These are phyloP conservation scores for Alectoris magna DNA, from an alignment of 2,797 vertebrate species.

Conservation along the genomic window DNA sequence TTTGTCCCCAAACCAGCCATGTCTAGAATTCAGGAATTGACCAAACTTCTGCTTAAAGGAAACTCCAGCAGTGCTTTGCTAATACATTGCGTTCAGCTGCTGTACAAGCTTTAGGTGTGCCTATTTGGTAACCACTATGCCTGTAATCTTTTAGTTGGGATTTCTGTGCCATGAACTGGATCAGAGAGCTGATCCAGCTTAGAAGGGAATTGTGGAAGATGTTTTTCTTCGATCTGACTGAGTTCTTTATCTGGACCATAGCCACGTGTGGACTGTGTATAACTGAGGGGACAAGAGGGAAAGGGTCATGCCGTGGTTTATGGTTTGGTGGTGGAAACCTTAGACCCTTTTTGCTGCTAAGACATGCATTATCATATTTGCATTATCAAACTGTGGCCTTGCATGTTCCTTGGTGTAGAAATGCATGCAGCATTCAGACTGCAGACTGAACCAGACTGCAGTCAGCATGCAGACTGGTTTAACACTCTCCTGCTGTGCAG, in stretches of 20 bases:
- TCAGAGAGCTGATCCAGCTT: slow-evolving; percentile 59
- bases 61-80: background rate
- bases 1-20: background rate
- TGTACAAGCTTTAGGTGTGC: background rate
- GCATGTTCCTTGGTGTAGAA: background rate
- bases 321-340: slow-evolving; percentile 17
- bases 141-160: background rate
- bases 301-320: slow-evolving; percentile 1
- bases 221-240: slow-evolving; percentile 39
- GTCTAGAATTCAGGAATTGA: background rate
- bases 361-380: background rate
- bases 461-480: background rate
- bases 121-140: background rate
- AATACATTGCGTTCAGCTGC: background rate
- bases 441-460: too few relatives aligned
- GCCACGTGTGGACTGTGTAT: slow-evolving; percentile 9
- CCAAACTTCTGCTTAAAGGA: background rate
- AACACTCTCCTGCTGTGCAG: slow-evolving; percentile 6
- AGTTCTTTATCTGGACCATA: slow-evolving; percentile 32
- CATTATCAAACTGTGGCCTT: background rate
- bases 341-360: background rate
- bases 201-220: slow-evolving; percentile 20
- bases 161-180: slow-evolving; percentile 36
- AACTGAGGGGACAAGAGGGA: background rate
- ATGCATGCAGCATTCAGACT: background rate